A percentile compares a stretch with the other conserved stretches of the same genome.
These are phyloP conservation scores for Propithecus deckenii DNA, from an alignment of 2,797 vertebrate genomes.

Conservation along the genomic window DNA sequence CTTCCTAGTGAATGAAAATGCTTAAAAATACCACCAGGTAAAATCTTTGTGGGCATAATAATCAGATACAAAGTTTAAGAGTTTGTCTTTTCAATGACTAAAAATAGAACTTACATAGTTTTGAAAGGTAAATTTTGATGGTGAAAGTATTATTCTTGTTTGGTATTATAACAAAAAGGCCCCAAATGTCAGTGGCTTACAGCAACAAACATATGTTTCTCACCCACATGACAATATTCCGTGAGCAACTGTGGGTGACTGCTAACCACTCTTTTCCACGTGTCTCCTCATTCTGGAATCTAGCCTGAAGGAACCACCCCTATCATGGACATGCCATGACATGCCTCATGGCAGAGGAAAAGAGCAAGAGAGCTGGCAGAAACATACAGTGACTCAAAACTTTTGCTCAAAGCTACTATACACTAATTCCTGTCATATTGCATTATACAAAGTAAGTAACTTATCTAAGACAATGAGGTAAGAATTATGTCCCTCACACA, in stretches of 20 bases:
- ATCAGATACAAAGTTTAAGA: neutral
- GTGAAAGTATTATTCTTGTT: neutral
- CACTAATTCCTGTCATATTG: neutral
- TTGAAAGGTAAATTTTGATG: neutral
- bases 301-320: rapidly evolving
- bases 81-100: neutral
- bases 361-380: neutral
- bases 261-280: neutral
- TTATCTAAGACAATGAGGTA: neutral
- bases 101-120: neutral
- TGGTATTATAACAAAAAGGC: neutral
- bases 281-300: neutral
- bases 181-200: neutral
- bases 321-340: neutral
- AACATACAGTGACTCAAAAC: neutral
- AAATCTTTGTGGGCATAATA: neutral
- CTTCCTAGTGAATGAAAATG: neutral
- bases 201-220: neutral
- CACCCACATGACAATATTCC: neutral
- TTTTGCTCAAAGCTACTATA: neutral
- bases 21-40: neutral
- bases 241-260: neutral
- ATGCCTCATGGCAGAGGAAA: neutral
- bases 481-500: neutral
- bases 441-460: neutral